Conservation (phyloP, 2,113 vertebrate genomes). For the Chloebia gouldiae region DNA sequence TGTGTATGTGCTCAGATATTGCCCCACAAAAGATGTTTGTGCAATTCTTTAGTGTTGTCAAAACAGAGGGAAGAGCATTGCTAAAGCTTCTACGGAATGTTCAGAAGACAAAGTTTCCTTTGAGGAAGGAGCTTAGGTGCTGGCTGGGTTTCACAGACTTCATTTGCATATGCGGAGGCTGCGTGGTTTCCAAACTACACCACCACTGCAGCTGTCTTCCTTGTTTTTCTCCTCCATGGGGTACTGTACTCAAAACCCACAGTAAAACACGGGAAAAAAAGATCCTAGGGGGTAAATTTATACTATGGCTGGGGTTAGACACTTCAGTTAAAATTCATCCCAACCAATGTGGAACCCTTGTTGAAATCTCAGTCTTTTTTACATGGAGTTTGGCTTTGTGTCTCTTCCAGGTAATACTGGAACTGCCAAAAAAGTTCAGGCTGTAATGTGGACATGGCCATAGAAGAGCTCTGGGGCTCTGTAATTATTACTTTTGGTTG, state of each 20-base stretch:
- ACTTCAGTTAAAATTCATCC: background rate
- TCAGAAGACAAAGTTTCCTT: conserved; percentile 32
- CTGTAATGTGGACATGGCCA: background rate
- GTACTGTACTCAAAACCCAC: background rate
- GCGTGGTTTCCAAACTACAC: background rate
- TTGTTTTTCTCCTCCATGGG: background rate
- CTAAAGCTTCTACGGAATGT: conserved; percentile 1
- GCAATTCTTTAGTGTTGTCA: conserved; percentile 41
- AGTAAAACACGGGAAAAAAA: background rate
- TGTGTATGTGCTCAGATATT: background rate
- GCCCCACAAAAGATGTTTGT: conserved; percentile 8
- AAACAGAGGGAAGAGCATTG: conserved; percentile 18
- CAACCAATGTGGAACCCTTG: background rate
- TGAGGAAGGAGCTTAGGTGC: conserved; percentile 23
- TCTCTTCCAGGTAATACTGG: background rate
- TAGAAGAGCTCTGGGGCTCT: background rate
- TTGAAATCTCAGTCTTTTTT: background rate
- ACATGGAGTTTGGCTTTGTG: background rate
- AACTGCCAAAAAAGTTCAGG: background rate
- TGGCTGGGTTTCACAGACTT: conserved; percentile 10
- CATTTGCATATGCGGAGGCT: background rate
- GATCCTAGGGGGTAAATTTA: background rate
- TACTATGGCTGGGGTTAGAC: background rate
- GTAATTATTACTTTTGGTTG: background rate
- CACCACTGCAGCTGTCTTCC: background rate